Conservation (phyloP, 2,888 invertebrate species). For the Microctonus aethiopoides region DNA sequence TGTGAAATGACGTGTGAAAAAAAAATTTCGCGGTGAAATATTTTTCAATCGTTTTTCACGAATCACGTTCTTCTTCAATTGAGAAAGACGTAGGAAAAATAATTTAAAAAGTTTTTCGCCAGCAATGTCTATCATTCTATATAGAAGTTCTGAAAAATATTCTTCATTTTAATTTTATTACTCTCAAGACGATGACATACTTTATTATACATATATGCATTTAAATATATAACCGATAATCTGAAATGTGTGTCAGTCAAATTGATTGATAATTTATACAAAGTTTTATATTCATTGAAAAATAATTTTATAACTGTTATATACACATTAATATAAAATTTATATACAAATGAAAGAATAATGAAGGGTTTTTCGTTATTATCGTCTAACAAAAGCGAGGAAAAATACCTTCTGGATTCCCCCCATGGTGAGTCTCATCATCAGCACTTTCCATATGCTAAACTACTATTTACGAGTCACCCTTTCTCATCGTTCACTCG, state of each 20-base stretch:
- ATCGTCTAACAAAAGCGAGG: background rate
- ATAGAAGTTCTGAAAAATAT: background rate
- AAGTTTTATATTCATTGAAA: background rate
- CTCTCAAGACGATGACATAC: background rate
- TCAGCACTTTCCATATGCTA: constrained; percentile 10
- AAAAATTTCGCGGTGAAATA: constrained; percentile 13
- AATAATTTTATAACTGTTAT: background rate
- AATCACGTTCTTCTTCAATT: background rate
- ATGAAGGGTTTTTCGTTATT: background rate
- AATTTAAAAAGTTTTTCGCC: constrained; percentile 22
- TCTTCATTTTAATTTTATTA: background rate
- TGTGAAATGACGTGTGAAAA: background rate
- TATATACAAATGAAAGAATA: background rate
- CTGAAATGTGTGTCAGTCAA: background rate
- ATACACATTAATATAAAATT: background rate
- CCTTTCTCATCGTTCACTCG: constrained; percentile 18
- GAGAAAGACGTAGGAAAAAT: constrained; percentile 8
- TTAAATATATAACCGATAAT: background rate
- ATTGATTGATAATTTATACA: constrained; percentile 1
- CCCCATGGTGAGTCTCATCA: constrained; percentile 13
- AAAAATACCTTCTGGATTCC: constrained; percentile 15
- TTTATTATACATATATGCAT: too few relatives aligned
- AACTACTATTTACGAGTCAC: constrained; percentile 24
- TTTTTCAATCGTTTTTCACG: constrained; percentile 15
- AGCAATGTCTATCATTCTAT: background rate